Conservation (phyloP, 2,113 vertebrate genomes). For the Formicarius rufipectus region DNA sequence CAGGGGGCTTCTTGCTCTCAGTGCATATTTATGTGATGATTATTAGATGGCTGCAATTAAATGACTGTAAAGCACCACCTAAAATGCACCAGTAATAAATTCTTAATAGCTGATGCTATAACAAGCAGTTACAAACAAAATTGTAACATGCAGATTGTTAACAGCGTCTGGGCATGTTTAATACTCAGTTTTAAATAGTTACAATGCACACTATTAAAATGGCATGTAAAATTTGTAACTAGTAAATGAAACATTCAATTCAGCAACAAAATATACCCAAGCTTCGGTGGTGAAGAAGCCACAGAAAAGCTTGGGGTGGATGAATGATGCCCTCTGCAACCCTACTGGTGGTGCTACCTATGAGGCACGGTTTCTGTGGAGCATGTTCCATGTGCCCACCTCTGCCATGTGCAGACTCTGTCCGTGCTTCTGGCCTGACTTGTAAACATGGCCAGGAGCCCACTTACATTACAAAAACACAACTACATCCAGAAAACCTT, state of each 20-base stretch:
- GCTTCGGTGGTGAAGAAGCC: background rate
- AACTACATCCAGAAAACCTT: background rate
- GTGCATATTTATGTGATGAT: conserved; percentile 27
- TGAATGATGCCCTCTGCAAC: background rate
- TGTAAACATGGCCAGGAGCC: background rate
- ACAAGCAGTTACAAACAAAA: background rate
- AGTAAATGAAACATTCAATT: conserved; percentile 5
- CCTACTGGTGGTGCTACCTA: background rate
- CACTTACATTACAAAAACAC: background rate
- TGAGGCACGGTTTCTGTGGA: background rate
- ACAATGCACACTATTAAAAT: conserved; percentile 25
- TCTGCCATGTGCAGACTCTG: background rate
- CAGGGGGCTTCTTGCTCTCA: background rate
- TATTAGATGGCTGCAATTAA: conserved; percentile 46
- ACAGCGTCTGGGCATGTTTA: conserved; percentile 22
- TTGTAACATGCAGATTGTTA: conserved; percentile 16
- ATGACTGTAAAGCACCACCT: conserved; percentile 44
- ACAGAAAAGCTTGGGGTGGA: background rate
- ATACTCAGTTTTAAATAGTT: conserved; percentile 16
- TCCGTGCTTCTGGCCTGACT: background rate
- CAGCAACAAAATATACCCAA: background rate
- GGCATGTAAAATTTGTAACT: conserved; percentile 21
- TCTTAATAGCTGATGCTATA: conserved; percentile 43
- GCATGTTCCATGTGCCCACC: background rate
- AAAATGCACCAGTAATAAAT: conserved; percentile 56